These are phyloP conservation scores for Chionoecetes opilio DNA, from an alignment of 1,140 invertebrate genomes.

Conservation along the genomic window DNA sequence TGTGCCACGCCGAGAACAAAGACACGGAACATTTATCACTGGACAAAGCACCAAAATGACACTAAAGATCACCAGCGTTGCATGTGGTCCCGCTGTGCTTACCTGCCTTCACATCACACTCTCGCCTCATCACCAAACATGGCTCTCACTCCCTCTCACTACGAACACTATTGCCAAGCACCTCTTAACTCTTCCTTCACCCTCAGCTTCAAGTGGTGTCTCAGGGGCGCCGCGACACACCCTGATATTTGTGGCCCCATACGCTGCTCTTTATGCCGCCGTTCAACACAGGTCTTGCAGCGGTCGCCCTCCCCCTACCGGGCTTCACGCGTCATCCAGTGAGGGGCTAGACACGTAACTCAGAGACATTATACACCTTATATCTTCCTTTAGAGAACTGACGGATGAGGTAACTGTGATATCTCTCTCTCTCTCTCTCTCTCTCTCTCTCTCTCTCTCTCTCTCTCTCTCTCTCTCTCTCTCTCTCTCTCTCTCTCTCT, in stretches of 20 bases:
- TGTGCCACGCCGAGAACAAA: too few species aligned
- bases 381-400: too few species aligned
- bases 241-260: background rate
- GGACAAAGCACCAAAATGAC: background rate
- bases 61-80: background rate
- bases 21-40: background rate
- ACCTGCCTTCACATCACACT: background rate
- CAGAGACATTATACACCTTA: too few species aligned
- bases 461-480: conserved; percentile 14
- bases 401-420: too few species aligned
- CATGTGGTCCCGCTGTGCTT: background rate
- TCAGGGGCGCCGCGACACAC: background rate
- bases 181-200: background rate
- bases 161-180: background rate
- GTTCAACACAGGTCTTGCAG: background rate
- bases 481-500: conserved; percentile 30
- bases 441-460: conserved; percentile 33
- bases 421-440: too few species aligned
- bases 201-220: background rate
- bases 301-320: too few species aligned
- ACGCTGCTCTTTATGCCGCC: conserved; percentile 3
- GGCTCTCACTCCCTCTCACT: background rate
- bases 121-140: background rate
- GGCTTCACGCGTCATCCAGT: too few species aligned
- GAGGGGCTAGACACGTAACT: too few species aligned